phyloP scores from a whole-genome alignment of 2,113 vertebrate species.

The Opisthocomus hoazin region DNA sequence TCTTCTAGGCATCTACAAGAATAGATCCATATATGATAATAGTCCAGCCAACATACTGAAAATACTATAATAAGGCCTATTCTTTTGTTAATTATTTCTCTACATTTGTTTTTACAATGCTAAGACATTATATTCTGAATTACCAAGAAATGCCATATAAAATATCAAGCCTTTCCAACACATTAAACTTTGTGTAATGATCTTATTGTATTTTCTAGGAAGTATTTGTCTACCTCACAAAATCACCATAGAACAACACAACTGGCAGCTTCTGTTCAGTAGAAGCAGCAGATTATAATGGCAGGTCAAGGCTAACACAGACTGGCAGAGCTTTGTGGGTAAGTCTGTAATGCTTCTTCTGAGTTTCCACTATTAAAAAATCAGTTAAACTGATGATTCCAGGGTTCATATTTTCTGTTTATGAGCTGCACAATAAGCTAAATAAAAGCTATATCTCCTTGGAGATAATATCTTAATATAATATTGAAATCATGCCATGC shows the following conservation, averaged over 20 bases:
- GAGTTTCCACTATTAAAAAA: background rate
- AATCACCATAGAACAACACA: background rate
- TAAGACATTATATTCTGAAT: background rate
- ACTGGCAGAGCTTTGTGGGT: background rate
- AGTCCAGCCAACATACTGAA: background rate
- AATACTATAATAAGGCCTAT: background rate
- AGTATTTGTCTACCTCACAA: conserved; percentile 33
- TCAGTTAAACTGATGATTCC: background rate
- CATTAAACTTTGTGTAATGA: background rate
- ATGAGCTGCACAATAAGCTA: background rate
- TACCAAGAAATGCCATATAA: background rate
- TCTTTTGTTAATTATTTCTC: background rate
- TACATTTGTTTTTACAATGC: background rate
- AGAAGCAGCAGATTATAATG: background rate
- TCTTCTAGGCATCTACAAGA: background rate
- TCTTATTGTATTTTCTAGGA: conserved; percentile 7
- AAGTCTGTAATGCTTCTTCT: background rate
- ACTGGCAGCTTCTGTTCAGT: background rate
- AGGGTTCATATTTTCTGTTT: background rate
- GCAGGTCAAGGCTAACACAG: conserved; percentile 17
- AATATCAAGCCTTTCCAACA: background rate
- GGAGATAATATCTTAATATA: background rate
- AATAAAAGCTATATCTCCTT: background rate
- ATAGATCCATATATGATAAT: background rate
- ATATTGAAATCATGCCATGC: background rate